Percentiles rank a stretch among this genome's conserved stretches.
Conservation (phyloP, 2,888 invertebrate genomes). For the Agrenia bidenticulata region DNA sequence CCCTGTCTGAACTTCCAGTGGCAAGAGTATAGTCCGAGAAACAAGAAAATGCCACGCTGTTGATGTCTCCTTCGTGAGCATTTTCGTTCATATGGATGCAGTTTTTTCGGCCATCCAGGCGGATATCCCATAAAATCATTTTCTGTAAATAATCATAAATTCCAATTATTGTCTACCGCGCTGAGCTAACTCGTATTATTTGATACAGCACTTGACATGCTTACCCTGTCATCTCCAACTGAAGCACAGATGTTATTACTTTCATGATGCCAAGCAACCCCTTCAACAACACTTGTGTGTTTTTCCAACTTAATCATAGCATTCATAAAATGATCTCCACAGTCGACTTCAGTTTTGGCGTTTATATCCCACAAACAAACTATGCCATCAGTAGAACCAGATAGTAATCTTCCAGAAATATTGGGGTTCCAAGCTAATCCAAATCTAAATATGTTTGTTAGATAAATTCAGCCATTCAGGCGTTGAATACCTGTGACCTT, state of each 20-base stretch:
- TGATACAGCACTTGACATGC: neutral
- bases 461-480: neutral
- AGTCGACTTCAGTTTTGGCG: conserved; percentile 6
- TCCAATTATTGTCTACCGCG: too few species aligned
- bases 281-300: conserved; percentile 28
- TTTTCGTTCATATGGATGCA: neutral
- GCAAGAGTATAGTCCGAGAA: conserved; percentile 23
- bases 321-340: conserved; percentile 1
- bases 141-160: conserved; percentile 14
- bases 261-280: conserved; percentile 31
- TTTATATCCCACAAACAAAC: conserved; percentile 32
- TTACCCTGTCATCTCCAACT: conserved; percentile 32
- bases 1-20: conserved; percentile 30
- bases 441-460: conserved; percentile 15
- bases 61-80: conserved; percentile 31
- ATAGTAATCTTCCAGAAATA: conserved; percentile 21
- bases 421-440: conserved; percentile 28
- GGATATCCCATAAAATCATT: conserved; percentile 32
- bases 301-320: conserved; percentile 13
- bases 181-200: neutral
- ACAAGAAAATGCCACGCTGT: conserved; percentile 26
- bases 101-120: conserved; percentile 5
- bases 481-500: neutral
- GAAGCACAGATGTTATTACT: conserved; percentile 25
- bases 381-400: conserved; percentile 24